Evolutionary conservation across 2,113 vertebrate species (phyloP).

Genomic region (Forbesichthys papilliferus): DNA sequence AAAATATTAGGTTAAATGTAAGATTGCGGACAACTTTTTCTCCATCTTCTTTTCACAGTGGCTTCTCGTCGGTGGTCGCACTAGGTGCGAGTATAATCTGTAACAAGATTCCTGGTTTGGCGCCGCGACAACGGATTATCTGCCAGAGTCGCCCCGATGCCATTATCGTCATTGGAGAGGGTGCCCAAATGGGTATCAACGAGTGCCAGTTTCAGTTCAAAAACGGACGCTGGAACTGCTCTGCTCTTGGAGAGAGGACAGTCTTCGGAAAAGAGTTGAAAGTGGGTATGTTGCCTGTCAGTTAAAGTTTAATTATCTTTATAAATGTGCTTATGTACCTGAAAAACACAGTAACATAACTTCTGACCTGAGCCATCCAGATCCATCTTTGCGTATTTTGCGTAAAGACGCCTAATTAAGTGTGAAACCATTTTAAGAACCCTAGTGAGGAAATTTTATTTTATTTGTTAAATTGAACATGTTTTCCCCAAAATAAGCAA

Average conservation of each 20-base stretch:
- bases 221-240: conserved; percentile 98
- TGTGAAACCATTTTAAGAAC: no score
- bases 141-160: conserved; percentile 99
- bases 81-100: conserved; percentile 98
- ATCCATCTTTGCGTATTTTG: conserved; percentile 4
- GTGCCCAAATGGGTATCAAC: conserved; percentile 97
- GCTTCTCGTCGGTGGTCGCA: conserved; percentile 95
- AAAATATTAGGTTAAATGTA: neutral
- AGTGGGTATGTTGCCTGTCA: conserved; percentile 93
- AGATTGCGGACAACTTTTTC: conserved; percentile 1
- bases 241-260: conserved; percentile 93
- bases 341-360: neutral
- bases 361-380: neutral
- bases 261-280: conserved; percentile 99
- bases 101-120: conserved; percentile 97
- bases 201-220: conserved; percentile 99
- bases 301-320: conserved; percentile 58
- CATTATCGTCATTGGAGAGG: conserved; percentile 98
- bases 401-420: conserved; percentile 14
- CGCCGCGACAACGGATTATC: conserved; percentile 95
- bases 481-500: no score
- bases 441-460: no score
- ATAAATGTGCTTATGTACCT: neutral
- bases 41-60: conserved; percentile 77
- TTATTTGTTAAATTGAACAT: no score